Base-by-base conservation (phyloP, 2,888 invertebrate species). In the Abrostola tripartita region DNA sequence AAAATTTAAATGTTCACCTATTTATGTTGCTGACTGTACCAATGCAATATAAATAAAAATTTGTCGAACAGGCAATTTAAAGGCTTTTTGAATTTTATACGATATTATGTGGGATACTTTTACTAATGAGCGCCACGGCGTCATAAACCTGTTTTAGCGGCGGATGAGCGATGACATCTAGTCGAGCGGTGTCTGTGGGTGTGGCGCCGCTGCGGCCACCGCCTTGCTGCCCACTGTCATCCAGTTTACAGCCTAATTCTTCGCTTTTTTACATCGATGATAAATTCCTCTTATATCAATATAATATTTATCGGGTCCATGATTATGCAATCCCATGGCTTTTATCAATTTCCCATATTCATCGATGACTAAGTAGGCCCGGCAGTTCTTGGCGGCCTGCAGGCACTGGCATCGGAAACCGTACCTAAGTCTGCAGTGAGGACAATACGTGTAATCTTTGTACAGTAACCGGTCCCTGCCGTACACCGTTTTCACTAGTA, bases 311-410 rank as follows among this genome's bases (percentile, higher is more conserved):
- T 68, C 44, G 0, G 67, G 55, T 5, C 12, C 37, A 14, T 78
- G 78, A 0, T 52, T 66, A 38, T 79, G 77, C 2, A 11, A 47
- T 10, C 62, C 67, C 9, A 59, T 52, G 5, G 37, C 38, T 49
- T 53, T 77, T 12, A 71, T 5, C 5, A 75, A 37, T 5, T 5
- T 12, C 24, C 53, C 63, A 42, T 54, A 51, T n/a, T 51, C 52
- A 35, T 51, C 59, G 14, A 69, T 41, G 40, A 72, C 53, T 10
- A 69, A 12, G 38, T 52, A 68, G 0, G 65, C 65, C 1, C 49
- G 52, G 52, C 69, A 70, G 12, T 38, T 38, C 35, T 5, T 35
- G 35, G 1, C 44, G 9, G 51, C 37, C 24, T 24, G 24, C 24
- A 24, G 24, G 41, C 68, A 64, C 4, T 47, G 54, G 47, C 61